These are phyloP conservation scores for Idaea dimidiata DNA, from an alignment of 2,888 invertebrate species.

Conservation along the genomic window DNA sequence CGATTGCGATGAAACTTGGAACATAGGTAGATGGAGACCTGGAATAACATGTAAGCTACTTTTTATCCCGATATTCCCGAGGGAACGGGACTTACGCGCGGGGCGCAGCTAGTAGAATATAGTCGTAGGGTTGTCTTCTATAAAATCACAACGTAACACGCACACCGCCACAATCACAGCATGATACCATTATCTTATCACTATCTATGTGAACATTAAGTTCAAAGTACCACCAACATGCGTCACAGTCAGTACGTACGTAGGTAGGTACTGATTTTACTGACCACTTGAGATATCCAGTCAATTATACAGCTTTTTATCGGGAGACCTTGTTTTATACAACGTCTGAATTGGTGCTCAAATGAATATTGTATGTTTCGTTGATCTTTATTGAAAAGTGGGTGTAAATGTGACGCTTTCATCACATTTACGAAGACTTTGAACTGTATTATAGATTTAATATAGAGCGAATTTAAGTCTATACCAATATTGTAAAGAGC, in stretches of 20 bases:
- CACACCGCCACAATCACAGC: constrained; percentile 35
- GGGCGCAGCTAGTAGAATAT: no score
- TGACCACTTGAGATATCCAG: not conserved
- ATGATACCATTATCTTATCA: constrained; percentile 30
- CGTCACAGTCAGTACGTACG: constrained; percentile 7
- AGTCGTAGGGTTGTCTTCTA: no score
- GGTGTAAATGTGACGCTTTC: not conserved
- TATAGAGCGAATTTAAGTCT: no score
- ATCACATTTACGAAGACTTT: no score
- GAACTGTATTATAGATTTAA: no score
- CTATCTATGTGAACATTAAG: constrained; percentile 31
- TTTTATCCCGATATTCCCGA: no score
- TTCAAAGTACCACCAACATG: constrained; percentile 6
- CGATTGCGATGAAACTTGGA: no score
- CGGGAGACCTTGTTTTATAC: not conserved
- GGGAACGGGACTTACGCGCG: no score
- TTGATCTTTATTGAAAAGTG: not conserved
- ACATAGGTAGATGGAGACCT: no score
- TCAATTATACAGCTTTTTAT: not conserved
- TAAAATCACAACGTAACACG: constrained; percentile 28
- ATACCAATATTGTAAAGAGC: no score
- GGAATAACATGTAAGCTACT: no score
- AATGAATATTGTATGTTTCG: not conserved
- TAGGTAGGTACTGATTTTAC: not conserved
- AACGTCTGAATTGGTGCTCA: not conserved